Conservation (phyloP, 2,888 invertebrate species). For the Drosophila bunnanda region DNA sequence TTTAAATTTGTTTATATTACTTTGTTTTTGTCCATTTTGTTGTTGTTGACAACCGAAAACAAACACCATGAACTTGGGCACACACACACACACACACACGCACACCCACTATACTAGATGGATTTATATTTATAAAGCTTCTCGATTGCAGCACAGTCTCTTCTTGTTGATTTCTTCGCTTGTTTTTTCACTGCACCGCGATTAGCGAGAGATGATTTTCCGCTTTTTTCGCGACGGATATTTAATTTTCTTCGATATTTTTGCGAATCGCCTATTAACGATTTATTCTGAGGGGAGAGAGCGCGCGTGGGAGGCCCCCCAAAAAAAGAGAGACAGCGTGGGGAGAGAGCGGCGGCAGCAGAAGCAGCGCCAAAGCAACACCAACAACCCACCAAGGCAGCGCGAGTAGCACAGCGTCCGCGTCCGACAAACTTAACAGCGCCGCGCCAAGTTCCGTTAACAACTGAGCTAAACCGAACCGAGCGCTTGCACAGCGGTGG, state of each 20-base stretch:
- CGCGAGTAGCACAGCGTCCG: constrained; percentile 51
- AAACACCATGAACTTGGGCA: constrained; percentile 72
- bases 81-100: constrained; percentile 15
- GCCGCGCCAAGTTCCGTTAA: constrained; percentile 74
- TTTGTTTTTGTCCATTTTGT: constrained; percentile 30
- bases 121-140: constrained; percentile 34
- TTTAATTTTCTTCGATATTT: constrained; percentile 52
- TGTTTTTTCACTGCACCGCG: constrained; percentile 34
- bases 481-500: constrained; percentile 28
- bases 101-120: constrained; percentile 27
- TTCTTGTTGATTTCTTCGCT: constrained; percentile 15
- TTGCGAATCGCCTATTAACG: constrained; percentile 51
- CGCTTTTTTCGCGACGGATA: constrained; percentile 16
- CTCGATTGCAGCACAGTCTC: constrained; percentile 25
- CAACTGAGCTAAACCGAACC: constrained; percentile 61
- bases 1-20: background rate
- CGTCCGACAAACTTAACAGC: constrained; percentile 53
- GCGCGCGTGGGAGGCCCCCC: constrained; percentile 69
- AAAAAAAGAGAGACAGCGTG: constrained; percentile 37
- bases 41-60: constrained; percentile 67
- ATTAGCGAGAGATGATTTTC: constrained; percentile 20
- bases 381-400: constrained; percentile 47
- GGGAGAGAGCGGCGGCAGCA: constrained; percentile 27
- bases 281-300: constrained; percentile 58
- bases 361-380: constrained; percentile 30